These are phyloP conservation scores for Megaceryle alcyon DNA, from an alignment of 2,797 vertebrate species.

Conservation along the genomic window DNA sequence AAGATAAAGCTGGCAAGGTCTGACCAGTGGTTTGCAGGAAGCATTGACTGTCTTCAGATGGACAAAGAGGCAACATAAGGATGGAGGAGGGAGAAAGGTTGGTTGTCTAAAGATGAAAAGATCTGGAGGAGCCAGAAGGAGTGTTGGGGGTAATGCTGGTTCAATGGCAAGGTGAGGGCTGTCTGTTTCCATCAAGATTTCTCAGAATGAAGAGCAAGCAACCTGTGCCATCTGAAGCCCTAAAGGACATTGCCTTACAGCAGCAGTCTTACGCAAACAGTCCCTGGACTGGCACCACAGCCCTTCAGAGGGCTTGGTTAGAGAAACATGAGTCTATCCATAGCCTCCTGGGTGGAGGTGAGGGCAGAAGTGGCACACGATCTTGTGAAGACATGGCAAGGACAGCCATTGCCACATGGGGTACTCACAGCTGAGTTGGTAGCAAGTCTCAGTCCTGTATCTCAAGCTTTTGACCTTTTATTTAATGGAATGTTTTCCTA, in stretches of 20 bases:
- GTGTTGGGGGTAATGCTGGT: not conserved
- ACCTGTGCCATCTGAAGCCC: not conserved
- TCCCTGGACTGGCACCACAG: not conserved
- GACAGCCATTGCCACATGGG: not conserved
- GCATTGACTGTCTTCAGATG: not conserved
- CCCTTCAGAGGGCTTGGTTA: not conserved
- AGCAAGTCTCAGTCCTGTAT: not conserved
- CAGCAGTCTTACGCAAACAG: not conserved
- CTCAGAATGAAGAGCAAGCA: not conserved
- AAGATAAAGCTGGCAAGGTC: not conserved
- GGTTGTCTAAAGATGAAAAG: not conserved
- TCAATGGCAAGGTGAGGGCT: not conserved
- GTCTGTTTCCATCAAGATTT: not conserved
- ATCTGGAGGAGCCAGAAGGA: not conserved
- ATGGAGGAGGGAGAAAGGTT: not conserved
- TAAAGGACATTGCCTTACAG: fast-evolving
- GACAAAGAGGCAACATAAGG: not conserved
- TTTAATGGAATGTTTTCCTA: not conserved
- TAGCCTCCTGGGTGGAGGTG: not conserved
- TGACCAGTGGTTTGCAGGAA: not conserved
- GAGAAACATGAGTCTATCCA: not conserved
- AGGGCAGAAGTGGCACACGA: not conserved
- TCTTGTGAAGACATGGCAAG: not conserved
- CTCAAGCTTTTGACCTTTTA: not conserved
- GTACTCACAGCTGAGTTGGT: not conserved